Evolutionary conservation across 1,140 invertebrate genomes (phyloP), one percentile per base, ranked within the genome.

Genomic region (Megalonaias nervosa): DNA sequence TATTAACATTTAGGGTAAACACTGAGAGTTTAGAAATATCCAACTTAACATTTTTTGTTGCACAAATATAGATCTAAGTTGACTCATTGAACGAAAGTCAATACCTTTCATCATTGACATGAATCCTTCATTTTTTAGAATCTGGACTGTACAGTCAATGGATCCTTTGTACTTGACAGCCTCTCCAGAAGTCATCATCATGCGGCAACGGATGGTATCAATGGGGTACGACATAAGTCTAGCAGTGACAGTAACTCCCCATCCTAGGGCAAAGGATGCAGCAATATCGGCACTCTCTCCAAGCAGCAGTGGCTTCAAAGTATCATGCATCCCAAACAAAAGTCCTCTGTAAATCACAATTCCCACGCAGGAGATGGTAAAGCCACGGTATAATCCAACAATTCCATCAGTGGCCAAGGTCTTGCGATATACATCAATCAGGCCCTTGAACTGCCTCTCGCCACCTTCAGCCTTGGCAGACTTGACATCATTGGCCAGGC

Each of bases 251-350:
- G 96, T 97, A 80, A 97, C 96, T 83, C 71, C 77, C 67, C 87
- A 85, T 23, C 96, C 96, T 91, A 97, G 97, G 87, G 93, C 92
- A 94, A 95, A 97, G 87, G 94, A 96, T 84, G 96, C 92, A 84
- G 96, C 92, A 88, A 97, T 92, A 66, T 94, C 94, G 81, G 95
- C 95, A 89, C 94, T 95, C 88, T 97, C 94, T 21, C 84, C 84
- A 75, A 95, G 95, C 85, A 96, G 90, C 93, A 95, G 94, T 80
- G 94, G 95, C 90, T 95, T 96, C 67, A 95, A 94, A 55, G 97
- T 98, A 91, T 98, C 97, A 91, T 96, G 98, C 92, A 96, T 94
- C 81, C 97, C 97, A 91, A 98, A 98, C 93, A 97, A 98, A 78
- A 95, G 93, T 38, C 96, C 97, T 88, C 96, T 74, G 82, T 91